Evolutionary conservation across 2,888 invertebrate genomes (phyloP), one percentile per base, ranked within the genome.

Genomic region (Cephonodes hylas): DNA sequence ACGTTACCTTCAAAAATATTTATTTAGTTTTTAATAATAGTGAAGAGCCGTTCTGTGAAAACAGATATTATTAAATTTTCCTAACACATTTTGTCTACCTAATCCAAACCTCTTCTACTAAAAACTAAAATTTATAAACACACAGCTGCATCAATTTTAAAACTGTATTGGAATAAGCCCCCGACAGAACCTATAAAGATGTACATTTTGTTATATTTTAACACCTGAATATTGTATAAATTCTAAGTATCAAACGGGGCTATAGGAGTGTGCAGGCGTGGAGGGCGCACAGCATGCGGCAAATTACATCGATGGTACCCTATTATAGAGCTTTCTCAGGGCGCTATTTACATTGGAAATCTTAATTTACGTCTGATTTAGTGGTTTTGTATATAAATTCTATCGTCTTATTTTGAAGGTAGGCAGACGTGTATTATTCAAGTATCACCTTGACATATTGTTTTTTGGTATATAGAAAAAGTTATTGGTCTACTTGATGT

Each of bases 221-320:
- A 42, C 15, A 15, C 25, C 23, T 42, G 45, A 22, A 45, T 45
- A 22, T 45, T 45, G 45, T 45, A 45, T 45, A 45, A 22, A 45
- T 23, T 22, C 10, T 13, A 22, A 45, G 22, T 23, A 23, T 48
- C 7, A 27, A 10, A 6, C n/a, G 13, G 10, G 25, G 31, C 2
- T 8, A 38, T 38, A n/a, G 38, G 0, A 8, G 38, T n/a, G 38
- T 38, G n/a, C 38, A n/a, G 31, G 31, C 31, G 48, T 18, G 53
- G 10, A 38, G 3, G 15, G 27, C 7, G n/a, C 46, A 31, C 45
- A 45, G 22, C 45, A 59, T 45, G 59, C 27, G 45, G 45, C 31
- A 59, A 59, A 59, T 46, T 59, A 22, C 31, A 34, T 42, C 27
- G 59, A 44, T 27, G 22, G 59, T 31, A 8, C 38, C 31, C 59